phyloP scores from a whole-genome alignment of 2,113 vertebrate species.

The Hyaena hyaena region DNA sequence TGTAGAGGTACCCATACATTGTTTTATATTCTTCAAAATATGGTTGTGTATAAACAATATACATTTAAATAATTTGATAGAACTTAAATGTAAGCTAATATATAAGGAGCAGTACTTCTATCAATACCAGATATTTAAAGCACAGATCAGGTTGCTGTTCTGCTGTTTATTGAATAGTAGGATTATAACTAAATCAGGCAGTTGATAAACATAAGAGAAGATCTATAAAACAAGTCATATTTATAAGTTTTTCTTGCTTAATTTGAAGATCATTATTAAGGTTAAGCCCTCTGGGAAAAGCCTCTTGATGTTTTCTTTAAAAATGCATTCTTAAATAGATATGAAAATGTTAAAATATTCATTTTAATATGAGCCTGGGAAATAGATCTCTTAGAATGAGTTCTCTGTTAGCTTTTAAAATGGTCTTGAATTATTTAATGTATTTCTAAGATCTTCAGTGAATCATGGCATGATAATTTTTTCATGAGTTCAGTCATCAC shows the following conservation, averaged over 20 bases:
- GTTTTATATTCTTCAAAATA: constrained; percentile 14
- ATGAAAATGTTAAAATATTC: constrained; percentile 73
- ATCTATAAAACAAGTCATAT: neutral
- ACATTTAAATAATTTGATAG: neutral
- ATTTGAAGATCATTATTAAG: constrained; percentile 59
- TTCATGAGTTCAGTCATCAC: constrained; percentile 61
- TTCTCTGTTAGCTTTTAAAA: constrained; percentile 73
- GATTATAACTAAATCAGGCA: neutral
- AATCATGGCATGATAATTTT: constrained; percentile 69
- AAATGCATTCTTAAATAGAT: constrained; percentile 60
- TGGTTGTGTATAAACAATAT: neutral
- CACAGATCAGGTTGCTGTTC: neutral
- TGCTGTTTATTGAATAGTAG: neutral
- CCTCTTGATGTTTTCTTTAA: constrained; percentile 41
- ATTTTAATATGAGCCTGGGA: constrained; percentile 57
- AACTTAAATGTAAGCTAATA: neutral
- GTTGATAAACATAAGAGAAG: neutral
- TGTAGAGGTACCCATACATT: neutral
- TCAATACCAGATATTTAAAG: neutral
- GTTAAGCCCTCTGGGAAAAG: constrained; percentile 20
- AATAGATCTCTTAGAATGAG: constrained; percentile 65
- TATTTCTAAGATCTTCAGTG: constrained; percentile 65
- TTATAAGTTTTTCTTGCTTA: constrained; percentile 39
- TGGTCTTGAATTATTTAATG: constrained; percentile 74
- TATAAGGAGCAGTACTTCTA: neutral